Conservation (phyloP, 35 echinoderm and acorn worm genomes). For the Apostichopus californicus region DNA sequence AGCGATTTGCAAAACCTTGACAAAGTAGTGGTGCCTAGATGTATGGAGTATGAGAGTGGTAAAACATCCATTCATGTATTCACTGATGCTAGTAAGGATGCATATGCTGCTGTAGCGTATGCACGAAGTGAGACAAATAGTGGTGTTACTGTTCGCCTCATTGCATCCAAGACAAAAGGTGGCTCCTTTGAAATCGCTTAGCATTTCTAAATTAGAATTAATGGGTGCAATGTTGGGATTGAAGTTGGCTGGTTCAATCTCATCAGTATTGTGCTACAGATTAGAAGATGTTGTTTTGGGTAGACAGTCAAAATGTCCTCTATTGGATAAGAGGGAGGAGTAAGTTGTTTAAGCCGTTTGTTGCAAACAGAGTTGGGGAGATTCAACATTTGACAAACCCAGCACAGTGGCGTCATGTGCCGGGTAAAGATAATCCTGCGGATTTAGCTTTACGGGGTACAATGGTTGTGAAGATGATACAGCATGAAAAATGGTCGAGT, state of each 20-base stretch:
- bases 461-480: not conserved
- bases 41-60: not conserved
- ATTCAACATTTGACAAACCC: constrained; percentile 37
- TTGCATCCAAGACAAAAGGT: constrained; percentile 43
- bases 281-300: constrained; percentile 45
- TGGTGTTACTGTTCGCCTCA: not conserved
- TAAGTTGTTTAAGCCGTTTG: not conserved
- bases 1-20: constrained; percentile 19
- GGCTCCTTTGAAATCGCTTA: constrained; percentile 30
- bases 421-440: constrained; percentile 49
- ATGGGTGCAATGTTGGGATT: constrained; percentile 54
- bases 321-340: constrained; percentile 43
- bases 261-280: constrained; percentile 5
- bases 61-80: constrained; percentile 39
- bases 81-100: constrained; percentile 42
- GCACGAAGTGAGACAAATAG: not conserved
- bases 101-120: constrained; percentile 56
- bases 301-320: constrained; percentile 56
- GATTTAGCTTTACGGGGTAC: constrained; percentile 27
- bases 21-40: constrained; percentile 15
- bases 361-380: not conserved
- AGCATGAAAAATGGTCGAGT: constrained; percentile 30
- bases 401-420: constrained; percentile 45
- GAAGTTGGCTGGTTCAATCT: constrained; percentile 11
- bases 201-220: constrained; percentile 48